phyloP scores from a whole-genome alignment of 2,797 vertebrate species.

The Uromys caudimaculatus region DNA sequence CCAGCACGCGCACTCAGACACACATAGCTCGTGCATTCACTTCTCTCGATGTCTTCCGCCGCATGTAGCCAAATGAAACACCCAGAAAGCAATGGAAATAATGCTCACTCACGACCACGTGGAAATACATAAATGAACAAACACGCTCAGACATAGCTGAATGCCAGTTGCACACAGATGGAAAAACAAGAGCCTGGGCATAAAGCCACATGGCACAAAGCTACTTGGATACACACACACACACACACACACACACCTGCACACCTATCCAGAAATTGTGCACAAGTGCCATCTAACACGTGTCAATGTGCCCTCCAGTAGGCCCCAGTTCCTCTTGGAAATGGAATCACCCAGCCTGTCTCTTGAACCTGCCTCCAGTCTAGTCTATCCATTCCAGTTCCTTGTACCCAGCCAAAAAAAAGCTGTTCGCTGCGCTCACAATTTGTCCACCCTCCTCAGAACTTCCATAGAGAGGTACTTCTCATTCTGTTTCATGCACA shows the following conservation, averaged over 20 bases:
- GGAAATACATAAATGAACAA: slow-evolving; percentile 69
- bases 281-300: not conserved
- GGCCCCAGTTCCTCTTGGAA: slow-evolving; percentile 6
- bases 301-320: not conserved
- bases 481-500: not conserved
- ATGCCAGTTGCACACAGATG: slow-evolving; percentile 52
- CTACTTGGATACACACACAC: not conserved
- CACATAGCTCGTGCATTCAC: not conserved
- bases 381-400: not conserved
- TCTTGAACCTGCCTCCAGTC: not conserved
- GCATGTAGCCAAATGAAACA: slow-evolving; percentile 43
- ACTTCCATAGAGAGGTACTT: not conserved
- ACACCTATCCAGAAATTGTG: not conserved
- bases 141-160: not conserved
- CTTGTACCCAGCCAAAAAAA: not conserved
- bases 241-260: not conserved
- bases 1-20: not conserved
- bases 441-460: not conserved
- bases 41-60: not conserved
- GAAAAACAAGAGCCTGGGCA: slow-evolving; percentile 33
- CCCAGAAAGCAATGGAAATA: slow-evolving; percentile 38
- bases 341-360: not conserved
- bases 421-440: not conserved
- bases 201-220: slow-evolving; percentile 52
- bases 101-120: slow-evolving; percentile 46